A percentile compares a stretch with the other conserved stretches of the same genome.
Evolutionary conservation across 2,113 vertebrate species (phyloP).

Genomic region (Castor canadensis): DNA sequence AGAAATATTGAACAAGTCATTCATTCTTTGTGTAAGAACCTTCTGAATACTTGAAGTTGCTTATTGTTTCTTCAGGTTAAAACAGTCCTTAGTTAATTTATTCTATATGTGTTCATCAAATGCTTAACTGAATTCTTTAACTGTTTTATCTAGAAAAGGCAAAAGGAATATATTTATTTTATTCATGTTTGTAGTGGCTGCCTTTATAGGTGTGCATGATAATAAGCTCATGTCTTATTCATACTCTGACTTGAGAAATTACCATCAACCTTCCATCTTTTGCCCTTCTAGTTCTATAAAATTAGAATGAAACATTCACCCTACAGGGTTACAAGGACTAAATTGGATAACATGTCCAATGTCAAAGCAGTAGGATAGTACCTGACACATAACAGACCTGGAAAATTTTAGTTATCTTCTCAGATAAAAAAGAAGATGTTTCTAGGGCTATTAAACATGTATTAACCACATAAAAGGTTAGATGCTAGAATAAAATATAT

Average conservation of each 20-base stretch:
- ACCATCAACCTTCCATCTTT: conserved; percentile 6
- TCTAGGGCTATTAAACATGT: background rate
- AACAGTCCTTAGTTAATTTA: background rate
- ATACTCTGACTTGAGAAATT: conserved; percentile 28
- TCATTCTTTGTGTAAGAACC: background rate
- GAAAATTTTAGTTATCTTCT: conserved; percentile 24
- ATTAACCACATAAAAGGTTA: conserved; percentile 3
- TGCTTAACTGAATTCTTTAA: background rate
- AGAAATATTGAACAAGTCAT: background rate
- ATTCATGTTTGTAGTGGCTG: background rate
- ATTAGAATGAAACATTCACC: background rate
- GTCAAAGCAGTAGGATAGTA: background rate
- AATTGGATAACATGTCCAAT: conserved; percentile 27
- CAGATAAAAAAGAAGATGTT: background rate
- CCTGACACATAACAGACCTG: background rate
- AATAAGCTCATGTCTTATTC: conserved; percentile 3
- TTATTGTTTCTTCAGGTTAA: background rate
- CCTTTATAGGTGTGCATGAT: background rate
- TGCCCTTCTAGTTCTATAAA: conserved; percentile 8
- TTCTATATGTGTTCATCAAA: conserved; percentile 36
- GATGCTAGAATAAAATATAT: background rate
- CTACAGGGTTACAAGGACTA: background rate
- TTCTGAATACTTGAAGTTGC: background rate
- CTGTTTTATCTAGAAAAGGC: background rate
- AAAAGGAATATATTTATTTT: background rate